Percentiles rank a stretch among this genome's conserved stretches.
phyloP scores from a whole-genome alignment of 2,113 vertebrate species.

The Campylomormyrus numenius region DNA sequence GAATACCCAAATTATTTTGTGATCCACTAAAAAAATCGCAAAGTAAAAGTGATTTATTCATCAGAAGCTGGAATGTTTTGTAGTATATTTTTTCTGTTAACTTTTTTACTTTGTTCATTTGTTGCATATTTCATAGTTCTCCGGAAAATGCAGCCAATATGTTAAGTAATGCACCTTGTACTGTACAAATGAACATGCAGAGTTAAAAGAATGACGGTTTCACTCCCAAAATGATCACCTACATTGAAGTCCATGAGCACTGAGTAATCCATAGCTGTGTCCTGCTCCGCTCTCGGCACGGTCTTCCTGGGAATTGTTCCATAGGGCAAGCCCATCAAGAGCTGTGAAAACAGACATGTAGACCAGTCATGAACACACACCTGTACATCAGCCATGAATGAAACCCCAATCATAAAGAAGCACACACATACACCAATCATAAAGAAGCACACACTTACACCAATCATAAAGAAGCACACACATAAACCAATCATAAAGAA shows the following conservation, averaged over 20 bases:
- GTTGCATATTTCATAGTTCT: background rate
- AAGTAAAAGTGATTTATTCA: background rate
- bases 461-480: background rate
- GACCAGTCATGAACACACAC: background rate
- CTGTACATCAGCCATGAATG: too few species aligned
- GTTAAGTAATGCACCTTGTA: background rate
- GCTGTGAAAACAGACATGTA: constrained; percentile 46
- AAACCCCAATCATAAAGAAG: background rate
- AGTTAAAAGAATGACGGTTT: background rate
- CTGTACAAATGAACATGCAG: background rate
- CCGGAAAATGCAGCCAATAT: background rate
- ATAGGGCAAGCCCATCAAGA: constrained; percentile 91
- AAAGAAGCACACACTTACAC: too few species aligned
- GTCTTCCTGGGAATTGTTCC: constrained; percentile 92
- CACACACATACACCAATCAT: too few species aligned
- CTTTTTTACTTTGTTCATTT: background rate
- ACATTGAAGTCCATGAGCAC: constrained; percentile 96
- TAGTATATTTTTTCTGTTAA: background rate
- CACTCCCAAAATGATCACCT: constrained; percentile 32
- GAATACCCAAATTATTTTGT: background rate
- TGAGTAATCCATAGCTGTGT: constrained; percentile 85
- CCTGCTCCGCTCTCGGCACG: constrained; percentile 81
- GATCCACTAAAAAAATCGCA: background rate
- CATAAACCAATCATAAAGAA: background rate
- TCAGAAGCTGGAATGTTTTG: background rate